Conservation (phyloP, 2,888 invertebrate genomes). For the Acrobeloides nanus region DNA sequence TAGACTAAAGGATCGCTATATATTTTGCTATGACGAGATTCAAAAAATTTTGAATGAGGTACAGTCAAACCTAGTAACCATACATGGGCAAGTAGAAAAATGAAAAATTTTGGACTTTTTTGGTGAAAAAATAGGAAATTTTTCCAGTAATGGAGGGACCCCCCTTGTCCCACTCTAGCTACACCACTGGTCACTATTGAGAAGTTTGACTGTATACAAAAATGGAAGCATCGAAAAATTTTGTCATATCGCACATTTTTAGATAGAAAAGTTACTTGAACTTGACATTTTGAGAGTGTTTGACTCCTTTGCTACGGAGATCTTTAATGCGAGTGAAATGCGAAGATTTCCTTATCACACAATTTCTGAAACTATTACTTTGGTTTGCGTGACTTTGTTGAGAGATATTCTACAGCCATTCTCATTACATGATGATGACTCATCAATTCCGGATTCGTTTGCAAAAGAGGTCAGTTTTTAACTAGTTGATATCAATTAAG, state of each 20-base stretch:
- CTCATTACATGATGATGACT: constrained; percentile 21
- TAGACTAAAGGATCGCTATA: neutral
- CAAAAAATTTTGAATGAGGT: constrained; percentile 13
- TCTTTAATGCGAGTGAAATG: constrained; percentile 17
- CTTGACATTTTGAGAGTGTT: constrained; percentile 12
- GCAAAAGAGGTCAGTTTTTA: constrained; percentile 31
- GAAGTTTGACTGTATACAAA: too few species aligned
- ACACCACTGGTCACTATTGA: too few species aligned
- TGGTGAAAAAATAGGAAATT: too few species aligned
- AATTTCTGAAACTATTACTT: constrained; percentile 84
- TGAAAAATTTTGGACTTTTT: constrained; percentile 11
- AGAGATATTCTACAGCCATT: constrained; percentile 65
- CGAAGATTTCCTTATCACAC: constrained; percentile 79
- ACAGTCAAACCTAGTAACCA: too few species aligned
- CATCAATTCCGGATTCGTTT: constrained; percentile 31
- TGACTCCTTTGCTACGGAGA: constrained; percentile 29
- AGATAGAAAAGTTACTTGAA: constrained; percentile 10
- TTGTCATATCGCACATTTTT: too few species aligned
- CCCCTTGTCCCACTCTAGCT: too few species aligned
- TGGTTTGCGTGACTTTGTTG: constrained; percentile 83
- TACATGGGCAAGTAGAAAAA: too few species aligned
- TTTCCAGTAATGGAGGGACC: too few species aligned
- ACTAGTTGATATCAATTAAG: neutral
- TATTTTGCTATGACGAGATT: constrained; percentile 24
- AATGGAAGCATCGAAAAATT: neutral